phyloP scores from a whole-genome alignment of 2,888 invertebrate species.

The Eupithecia exiguata region DNA sequence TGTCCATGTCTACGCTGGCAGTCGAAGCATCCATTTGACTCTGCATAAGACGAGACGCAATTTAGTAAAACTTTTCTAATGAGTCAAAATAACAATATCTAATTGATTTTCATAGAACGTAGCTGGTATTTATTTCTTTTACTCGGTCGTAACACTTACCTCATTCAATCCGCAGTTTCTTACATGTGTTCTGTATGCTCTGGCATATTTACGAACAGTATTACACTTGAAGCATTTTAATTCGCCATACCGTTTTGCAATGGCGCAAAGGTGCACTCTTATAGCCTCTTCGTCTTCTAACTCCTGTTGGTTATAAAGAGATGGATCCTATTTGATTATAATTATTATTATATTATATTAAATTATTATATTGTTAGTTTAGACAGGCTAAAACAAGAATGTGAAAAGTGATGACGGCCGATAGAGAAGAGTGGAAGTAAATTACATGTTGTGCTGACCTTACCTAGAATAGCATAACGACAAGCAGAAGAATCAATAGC shows the following conservation, averaged over 20 bases:
- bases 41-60: slow-evolving; percentile 1
- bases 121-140: background rate
- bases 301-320: slow-evolving; percentile 43
- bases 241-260: slow-evolving; percentile 41
- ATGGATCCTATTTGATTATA: background rate
- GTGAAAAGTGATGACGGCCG: background rate
- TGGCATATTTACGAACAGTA: slow-evolving; percentile 50
- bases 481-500: background rate
- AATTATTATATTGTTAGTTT: no score
- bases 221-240: slow-evolving; percentile 57
- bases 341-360: no score
- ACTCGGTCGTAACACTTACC: background rate
- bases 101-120: background rate
- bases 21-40: slow-evolving; percentile 22
- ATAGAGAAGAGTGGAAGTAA: background rate
- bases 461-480: background rate
- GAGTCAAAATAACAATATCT: background rate
- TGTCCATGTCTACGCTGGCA: slow-evolving; percentile 20
- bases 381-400: background rate
- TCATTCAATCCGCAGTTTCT: slow-evolving; percentile 45
- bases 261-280: slow-evolving; percentile 46
- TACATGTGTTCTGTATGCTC: slow-evolving; percentile 53
- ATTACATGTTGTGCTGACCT: background rate
- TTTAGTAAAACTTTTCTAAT: background rate
- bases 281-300: slow-evolving; percentile 45